These are phyloP conservation scores for Limnodromus scolopaceus DNA, from an alignment of 2,797 vertebrate genomes.

Conservation along the genomic window DNA sequence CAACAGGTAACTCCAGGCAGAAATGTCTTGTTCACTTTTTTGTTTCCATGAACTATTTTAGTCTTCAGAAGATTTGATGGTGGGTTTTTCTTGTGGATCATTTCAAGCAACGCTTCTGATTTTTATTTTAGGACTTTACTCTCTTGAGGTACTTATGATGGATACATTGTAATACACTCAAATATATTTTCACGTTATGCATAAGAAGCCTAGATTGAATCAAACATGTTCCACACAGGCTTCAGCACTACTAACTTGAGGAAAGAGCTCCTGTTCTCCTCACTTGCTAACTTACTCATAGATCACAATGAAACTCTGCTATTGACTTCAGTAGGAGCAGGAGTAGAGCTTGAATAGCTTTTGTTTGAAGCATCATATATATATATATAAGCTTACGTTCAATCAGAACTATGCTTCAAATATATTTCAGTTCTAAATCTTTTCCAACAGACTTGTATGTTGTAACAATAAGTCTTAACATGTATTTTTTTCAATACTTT, in stretches of 20 bases:
- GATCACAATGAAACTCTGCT: not conserved
- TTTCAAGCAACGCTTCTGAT: not conserved
- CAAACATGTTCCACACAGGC: not conserved
- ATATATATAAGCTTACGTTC: not conserved
- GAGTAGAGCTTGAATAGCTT: not conserved
- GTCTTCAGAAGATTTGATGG: not conserved
- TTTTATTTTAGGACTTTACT: not conserved
- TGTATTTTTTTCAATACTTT: not conserved
- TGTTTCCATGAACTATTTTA: not conserved
- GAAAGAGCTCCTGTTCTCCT: too few relatives aligned
- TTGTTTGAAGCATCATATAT: not conserved
- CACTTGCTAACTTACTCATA: not conserved
- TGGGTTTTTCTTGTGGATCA: not conserved
- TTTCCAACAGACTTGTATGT: not conserved
- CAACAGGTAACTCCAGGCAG: not conserved
- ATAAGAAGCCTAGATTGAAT: not conserved
- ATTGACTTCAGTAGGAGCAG: not conserved
- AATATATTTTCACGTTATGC: not conserved
- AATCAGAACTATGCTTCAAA: not conserved
- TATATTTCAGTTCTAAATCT: not conserved
- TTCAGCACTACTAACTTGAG: not conserved
- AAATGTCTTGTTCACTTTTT: not conserved
- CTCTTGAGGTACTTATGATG: not conserved
- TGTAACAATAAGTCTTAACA: not conserved
- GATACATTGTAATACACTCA: not conserved